A percentile compares a stretch with the other conserved stretches of the same genome.
These are phyloP conservation scores for Gymnopithys bicolor DNA, from an alignment of 2,797 vertebrate species.

Conservation along the genomic window DNA sequence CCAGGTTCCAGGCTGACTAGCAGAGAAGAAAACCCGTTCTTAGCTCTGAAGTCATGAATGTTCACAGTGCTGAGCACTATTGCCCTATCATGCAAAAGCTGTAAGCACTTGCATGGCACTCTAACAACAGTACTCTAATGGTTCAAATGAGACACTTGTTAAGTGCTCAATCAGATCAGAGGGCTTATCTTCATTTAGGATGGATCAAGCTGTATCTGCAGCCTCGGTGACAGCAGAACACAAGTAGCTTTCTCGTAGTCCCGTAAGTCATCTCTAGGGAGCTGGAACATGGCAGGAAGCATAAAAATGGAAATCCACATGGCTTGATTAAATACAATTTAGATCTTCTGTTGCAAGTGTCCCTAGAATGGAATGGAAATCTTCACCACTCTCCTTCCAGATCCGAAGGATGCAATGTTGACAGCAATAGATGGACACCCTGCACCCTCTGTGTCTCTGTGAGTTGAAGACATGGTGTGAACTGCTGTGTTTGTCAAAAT, in stretches of 20 bases:
- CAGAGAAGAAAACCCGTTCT: neutral
- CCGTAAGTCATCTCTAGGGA: neutral
- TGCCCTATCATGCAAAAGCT: neutral
- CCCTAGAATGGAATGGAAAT: slow-evolving; percentile 75
- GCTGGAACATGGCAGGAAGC: neutral
- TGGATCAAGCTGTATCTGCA: neutral
- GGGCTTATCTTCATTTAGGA: neutral
- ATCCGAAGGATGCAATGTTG: slow-evolving; percentile 68
- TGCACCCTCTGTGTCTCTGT: neutral
- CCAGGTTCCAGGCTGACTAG: neutral
- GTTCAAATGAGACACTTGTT: neutral
- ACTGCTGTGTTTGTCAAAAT: slow-evolving; percentile 27
- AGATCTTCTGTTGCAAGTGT: neutral
- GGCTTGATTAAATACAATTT: neutral
- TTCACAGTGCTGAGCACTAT: neutral
- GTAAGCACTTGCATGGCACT: neutral
- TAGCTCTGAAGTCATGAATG: neutral
- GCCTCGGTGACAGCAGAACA: neutral
- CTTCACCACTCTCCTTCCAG: slow-evolving; percentile 73
- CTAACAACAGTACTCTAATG: neutral
- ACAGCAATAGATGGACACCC: slow-evolving; percentile 57
- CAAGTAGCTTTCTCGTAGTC: neutral
- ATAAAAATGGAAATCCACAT: neutral
- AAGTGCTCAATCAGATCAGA: neutral
- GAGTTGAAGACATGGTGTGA: neutral